Evolutionary conservation across 92 coral and sea anemone genomes (phyloP).

Genomic region (Metridium senile): DNA sequence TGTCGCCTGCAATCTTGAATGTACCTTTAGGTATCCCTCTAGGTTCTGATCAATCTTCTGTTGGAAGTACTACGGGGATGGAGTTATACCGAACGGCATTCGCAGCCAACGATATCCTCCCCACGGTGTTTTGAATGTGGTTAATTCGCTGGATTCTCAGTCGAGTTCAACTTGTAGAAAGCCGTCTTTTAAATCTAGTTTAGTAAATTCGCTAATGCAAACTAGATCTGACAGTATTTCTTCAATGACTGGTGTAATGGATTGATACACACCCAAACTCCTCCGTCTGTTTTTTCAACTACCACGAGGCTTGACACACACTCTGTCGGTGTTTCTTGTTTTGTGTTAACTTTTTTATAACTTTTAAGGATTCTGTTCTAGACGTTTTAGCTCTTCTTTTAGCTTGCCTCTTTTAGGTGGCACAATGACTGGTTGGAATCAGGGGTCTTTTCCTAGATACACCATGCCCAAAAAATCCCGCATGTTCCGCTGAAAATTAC

Average conservation of each 20-base stretch:
- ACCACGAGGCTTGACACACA: conserved; percentile 44
- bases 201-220: conserved; percentile 21
- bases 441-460: conserved; percentile 41
- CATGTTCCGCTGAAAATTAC: too few relatives aligned
- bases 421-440: conserved; percentile 37
- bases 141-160: conserved; percentile 32
- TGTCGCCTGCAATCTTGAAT: neutral
- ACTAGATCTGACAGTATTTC: conserved; percentile 22
- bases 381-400: neutral
- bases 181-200: conserved; percentile 31
- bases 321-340: conserved; percentile 13
- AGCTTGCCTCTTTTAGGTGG: too few relatives aligned
- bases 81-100: conserved; percentile 44
- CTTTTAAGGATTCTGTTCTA: too few relatives aligned
- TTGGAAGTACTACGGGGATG: conserved; percentile 42
- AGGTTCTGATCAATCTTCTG: conserved; percentile 22
- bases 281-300: conserved; percentile 41
- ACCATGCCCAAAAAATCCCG: too few relatives aligned
- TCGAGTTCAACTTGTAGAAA: conserved; percentile 39
- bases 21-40: neutral
- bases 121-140: conserved; percentile 41
- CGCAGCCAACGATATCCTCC: conserved; percentile 24
- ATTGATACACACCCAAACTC: conserved; percentile 49
- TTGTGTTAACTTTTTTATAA: neutral
- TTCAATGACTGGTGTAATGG: conserved; percentile 34